Evolutionary conservation across 1,140 invertebrate genomes (phyloP).

Genomic region (Homalodisca vitripennis): DNA sequence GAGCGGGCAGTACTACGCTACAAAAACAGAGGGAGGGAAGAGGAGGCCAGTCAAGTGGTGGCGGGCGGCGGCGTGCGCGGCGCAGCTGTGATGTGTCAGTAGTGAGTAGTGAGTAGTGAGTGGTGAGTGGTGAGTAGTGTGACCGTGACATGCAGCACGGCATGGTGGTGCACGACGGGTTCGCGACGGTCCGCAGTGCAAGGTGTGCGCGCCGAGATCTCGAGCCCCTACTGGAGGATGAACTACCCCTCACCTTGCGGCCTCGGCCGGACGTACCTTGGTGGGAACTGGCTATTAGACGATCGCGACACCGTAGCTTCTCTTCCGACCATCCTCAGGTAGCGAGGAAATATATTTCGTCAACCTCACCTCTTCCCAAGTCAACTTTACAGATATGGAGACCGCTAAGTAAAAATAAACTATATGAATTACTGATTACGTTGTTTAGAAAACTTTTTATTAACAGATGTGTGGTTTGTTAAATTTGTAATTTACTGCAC

Average conservation of each 20-base stretch:
- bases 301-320: constrained; percentile 68
- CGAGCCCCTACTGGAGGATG: constrained; percentile 52
- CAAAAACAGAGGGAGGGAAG: no score
- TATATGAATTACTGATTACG: no score
- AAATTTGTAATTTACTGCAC: no score
- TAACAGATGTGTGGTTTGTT: no score
- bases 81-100: no score
- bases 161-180: constrained; percentile 73
- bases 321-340: constrained; percentile 49
- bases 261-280: constrained; percentile 71
- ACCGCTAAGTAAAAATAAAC: no score
- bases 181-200: constrained; percentile 69
- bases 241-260: constrained; percentile 49
- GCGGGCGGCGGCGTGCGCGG: background rate
- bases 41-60: background rate
- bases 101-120: background rate
- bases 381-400: no score
- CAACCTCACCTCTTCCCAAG: no score
- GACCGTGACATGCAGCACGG: constrained; percentile 51
- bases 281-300: constrained; percentile 80
- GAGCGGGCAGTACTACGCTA: no score
- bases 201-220: constrained; percentile 45
- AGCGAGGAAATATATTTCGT: no score
- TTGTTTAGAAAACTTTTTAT: no score
- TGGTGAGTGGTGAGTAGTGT: constrained; percentile 28